Percentiles rank a stretch among this genome's conserved stretches.
phyloP scores from a whole-genome alignment of 2,797 vertebrate species.

The Pseudomugil gertrudae region DNA sequence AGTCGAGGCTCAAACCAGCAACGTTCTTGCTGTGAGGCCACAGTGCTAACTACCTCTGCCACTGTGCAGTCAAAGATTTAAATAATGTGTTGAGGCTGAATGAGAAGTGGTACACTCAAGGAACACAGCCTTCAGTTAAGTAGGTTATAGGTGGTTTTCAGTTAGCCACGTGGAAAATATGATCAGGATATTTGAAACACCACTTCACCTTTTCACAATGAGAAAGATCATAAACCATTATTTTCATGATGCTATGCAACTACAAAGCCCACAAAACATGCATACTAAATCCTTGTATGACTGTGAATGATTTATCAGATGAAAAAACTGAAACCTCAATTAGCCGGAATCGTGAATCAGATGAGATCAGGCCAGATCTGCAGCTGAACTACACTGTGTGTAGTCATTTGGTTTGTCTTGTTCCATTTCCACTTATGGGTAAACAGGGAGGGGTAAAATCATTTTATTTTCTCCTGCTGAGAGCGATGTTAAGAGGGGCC shows the following conservation, averaged over 20 bases:
- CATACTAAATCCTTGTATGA: slow-evolving; percentile 54
- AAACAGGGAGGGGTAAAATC: slow-evolving; percentile 70
- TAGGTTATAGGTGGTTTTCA: slow-evolving; percentile 59
- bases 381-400: slow-evolving; percentile 46
- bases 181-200: slow-evolving; percentile 54
- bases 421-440: slow-evolving; percentile 72
- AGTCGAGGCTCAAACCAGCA: no score
- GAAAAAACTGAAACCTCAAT: slow-evolving; percentile 61
- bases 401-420: slow-evolving; percentile 73
- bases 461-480: slow-evolving; percentile 74
- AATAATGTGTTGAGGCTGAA: slow-evolving; percentile 35
- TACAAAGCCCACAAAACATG: slow-evolving; percentile 57
- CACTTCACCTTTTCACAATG: slow-evolving; percentile 33
- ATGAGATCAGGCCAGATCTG: slow-evolving; percentile 49
- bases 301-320: slow-evolving; percentile 54
- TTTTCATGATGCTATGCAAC: slow-evolving; percentile 55
- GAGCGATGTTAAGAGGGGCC: slow-evolving; percentile 78
- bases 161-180: slow-evolving; percentile 62
- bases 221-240: slow-evolving; percentile 46
- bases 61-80: no score
- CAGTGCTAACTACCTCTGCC: no score
- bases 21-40: no score
- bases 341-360: slow-evolving; percentile 57
- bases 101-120: slow-evolving; percentile 10
- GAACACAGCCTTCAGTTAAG: slow-evolving; percentile 41